Percentiles rank a stretch among this genome's conserved stretches.
Evolutionary conservation across 2,113 vertebrate species (phyloP).

Genomic region (Morone saxatilis): DNA sequence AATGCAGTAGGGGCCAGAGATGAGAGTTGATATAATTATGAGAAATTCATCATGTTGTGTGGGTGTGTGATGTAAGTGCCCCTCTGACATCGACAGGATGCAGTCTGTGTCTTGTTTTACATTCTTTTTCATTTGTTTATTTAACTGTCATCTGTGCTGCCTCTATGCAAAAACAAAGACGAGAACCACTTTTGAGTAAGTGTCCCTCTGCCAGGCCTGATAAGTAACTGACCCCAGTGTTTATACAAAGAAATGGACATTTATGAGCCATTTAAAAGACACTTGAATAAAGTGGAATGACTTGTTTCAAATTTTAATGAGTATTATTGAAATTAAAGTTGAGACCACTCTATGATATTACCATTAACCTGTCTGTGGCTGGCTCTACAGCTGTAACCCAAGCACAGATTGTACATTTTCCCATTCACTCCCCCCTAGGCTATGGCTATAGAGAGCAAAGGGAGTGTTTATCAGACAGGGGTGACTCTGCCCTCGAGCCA

Average conservation of each 20-base stretch:
- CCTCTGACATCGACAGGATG: slow-evolving; percentile 47
- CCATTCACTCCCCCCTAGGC: slow-evolving; percentile 63
- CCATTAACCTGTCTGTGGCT: slow-evolving; percentile 79
- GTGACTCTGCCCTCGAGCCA: slow-evolving; percentile 73
- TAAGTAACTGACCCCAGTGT: slow-evolving; percentile 94
- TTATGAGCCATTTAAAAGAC: slow-evolving; percentile 83
- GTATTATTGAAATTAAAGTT: slow-evolving; percentile 84
- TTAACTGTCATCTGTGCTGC: slow-evolving; percentile 80
- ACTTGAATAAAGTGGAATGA: slow-evolving; percentile 71
- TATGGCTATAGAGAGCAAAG: slow-evolving; percentile 53
- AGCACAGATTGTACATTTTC: slow-evolving; percentile 59
- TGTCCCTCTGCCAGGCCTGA: slow-evolving; percentile 87
- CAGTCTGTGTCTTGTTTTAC: slow-evolving; percentile 67
- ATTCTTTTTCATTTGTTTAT: slow-evolving; percentile 77
- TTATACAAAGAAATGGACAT: slow-evolving; percentile 90
- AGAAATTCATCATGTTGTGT: slow-evolving; percentile 29
- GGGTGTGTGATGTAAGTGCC: slow-evolving; percentile 20
- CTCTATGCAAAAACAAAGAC: slow-evolving; percentile 87
- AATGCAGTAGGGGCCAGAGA: not conserved
- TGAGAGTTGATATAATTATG: not conserved
- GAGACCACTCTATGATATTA: slow-evolving; percentile 73
- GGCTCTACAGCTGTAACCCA: slow-evolving; percentile 70
- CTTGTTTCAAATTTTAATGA: slow-evolving; percentile 77
- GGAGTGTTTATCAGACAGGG: slow-evolving; percentile 80
- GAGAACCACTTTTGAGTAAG: slow-evolving; percentile 84